Percentiles rank a stretch among this genome's conserved stretches.
Evolutionary conservation across 2,113 vertebrate species (phyloP).

Genomic region (Corydoras sp.): DNA sequence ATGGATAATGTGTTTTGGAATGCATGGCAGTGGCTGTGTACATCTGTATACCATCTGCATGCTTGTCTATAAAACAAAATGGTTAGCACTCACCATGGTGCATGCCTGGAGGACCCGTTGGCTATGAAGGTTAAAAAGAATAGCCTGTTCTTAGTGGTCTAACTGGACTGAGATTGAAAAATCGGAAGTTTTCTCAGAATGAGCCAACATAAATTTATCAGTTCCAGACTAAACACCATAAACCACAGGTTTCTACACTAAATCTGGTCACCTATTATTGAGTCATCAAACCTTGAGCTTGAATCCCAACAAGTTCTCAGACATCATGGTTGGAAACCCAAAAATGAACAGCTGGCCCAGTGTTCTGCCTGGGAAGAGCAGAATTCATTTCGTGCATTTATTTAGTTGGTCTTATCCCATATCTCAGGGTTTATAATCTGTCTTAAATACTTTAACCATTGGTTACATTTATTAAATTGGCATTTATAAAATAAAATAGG

Average conservation of each 20-base stretch:
- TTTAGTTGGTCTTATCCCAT: not conserved
- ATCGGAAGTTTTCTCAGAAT: slow-evolving; percentile 31
- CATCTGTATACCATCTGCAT: slow-evolving; percentile 60
- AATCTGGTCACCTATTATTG: too few relatives aligned
- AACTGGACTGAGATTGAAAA: slow-evolving; percentile 6
- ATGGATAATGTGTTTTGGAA: slow-evolving; percentile 56
- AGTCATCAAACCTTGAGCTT: too few relatives aligned
- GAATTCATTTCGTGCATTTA: not conserved
- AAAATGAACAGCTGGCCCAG: too few relatives aligned
- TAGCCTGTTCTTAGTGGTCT: slow-evolving; percentile 14
- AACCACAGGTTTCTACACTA: not conserved
- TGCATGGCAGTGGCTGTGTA: slow-evolving; percentile 46
- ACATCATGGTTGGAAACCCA: too few relatives aligned
- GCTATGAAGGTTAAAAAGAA: slow-evolving; percentile 32
- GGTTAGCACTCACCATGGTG: slow-evolving; percentile 18
- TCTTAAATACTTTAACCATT: too few relatives aligned
- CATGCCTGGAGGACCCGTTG: slow-evolving; percentile 19
- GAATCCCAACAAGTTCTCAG: too few relatives aligned
- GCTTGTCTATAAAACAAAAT: slow-evolving; percentile 42
- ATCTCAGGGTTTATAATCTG: too few relatives aligned
- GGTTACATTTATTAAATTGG: too few relatives aligned
- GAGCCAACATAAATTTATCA: slow-evolving; percentile 36
- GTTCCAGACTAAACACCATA: slow-evolving; percentile 27
- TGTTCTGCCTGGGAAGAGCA: not conserved
- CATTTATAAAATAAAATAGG: too few relatives aligned